Base-by-base conservation (phyloP, 1,140 invertebrate genomes). In the Orussus abietinus region DNA sequence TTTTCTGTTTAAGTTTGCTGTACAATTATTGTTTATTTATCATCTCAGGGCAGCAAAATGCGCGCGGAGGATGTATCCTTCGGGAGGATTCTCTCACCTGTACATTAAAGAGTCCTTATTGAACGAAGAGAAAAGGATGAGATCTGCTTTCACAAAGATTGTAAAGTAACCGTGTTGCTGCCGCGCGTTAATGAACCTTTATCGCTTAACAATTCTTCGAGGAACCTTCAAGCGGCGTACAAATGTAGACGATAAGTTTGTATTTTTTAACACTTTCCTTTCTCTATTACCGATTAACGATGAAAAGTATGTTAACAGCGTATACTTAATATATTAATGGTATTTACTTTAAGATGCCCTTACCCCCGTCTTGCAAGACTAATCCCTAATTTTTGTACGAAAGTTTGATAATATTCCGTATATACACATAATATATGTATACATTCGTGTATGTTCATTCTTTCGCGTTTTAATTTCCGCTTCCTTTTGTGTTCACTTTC, bases 191-290 rank as follows among this genome's bases (percentile, higher is more conserved):
- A 11, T 31, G 5, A 31, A n/a, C n/a, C n/a, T n/a, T n/a, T n/a
- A n/a, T n/a, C n/a, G n/a, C n/a, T n/a, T n/a, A n/a, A n/a, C n/a
- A n/a, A n/a, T n/a, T n/a, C 6, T 7, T n/a, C 22, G 22, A 25
- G 22, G 22, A n/a, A 25, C 4, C 9, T 7, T 34, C 7, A 34
- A 6, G 50, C 47, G 51, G 45, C 46, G 51, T 58, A 54, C 45
- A 58, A 55, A 51, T 51, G 25, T 53, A 53, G 45, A 37, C 49
- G 21, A 28, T 58, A 56, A 45, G 51, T 56, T 53, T 55, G 44
- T 57, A 50, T 42, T 19, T 18, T 34, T 4, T 4, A 34, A 18
- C 14, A 17, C n/a, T 51, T 51, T 51, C 29, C 12, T 47, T 51
- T 21, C 45, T 55, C 30, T 47, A 26, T 51, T 42, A 12, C 51